Evolutionary conservation across 2,888 invertebrate genomes (phyloP), one percentile per base, ranked within the genome.

Genomic region (Seira ritae): DNA sequence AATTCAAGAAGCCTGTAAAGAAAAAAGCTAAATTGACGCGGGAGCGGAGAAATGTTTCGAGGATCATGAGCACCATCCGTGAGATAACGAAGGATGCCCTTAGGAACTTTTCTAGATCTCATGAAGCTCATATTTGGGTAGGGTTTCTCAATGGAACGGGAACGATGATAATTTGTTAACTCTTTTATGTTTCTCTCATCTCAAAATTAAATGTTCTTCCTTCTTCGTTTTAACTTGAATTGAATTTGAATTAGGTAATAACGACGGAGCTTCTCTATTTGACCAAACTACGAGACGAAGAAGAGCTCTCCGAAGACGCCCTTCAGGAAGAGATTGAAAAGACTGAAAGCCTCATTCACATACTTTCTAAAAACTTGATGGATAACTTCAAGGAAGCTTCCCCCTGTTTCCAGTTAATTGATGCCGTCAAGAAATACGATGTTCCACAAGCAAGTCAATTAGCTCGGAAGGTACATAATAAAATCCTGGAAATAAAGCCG

Each of bases 61-160:
- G 23, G 17, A 8, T 79, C 8, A 79, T 79, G 65, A 24, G 2
- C 12, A 50, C 19, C 12, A 67, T 79, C 3, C 46, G 79, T 24
- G 23, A 72, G 1, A 17, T 72, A n/a, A 72, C 72, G 0, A 67
- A 1, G 0, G 72, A 71, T 19, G 79, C 79, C 6, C 1, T 79
- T 0, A 65, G 72, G 19, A 79, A 72, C 23, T 79, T 72, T 20
- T 24, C 50, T 6, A 6, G 19, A 1, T 15, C 12, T 0, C 6
- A 24, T 4, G 79, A 79, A 1, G 79, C 67, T 1, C 66, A 31
- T 3, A 50, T 72, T 55, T 79, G 71, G 79, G 79, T 79, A 46
- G 12, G 37, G n/a, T n/a, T 31, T 31, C 31, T 31, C 8, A 31
- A 31, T 31, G 31, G 8, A 31, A 4, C 2, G 8, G 31, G 10